Percentiles rank a stretch among this genome's conserved stretches.
phyloP scores from a whole-genome alignment of 2,797 vertebrate species.

The Myotis findleyi region DNA sequence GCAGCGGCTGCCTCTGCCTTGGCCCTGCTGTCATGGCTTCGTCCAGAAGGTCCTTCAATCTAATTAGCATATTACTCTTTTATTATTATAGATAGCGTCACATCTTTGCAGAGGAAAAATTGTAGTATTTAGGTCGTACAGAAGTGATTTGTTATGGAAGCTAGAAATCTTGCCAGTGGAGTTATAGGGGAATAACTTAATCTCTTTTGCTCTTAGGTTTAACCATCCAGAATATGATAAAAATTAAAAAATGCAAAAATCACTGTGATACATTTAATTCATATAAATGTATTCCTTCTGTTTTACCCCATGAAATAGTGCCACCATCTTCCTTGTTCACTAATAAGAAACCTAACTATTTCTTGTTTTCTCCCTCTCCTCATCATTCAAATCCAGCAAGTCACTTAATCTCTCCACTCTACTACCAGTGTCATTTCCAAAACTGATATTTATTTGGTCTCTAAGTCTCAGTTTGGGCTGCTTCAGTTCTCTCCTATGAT shows the following conservation, averaged over 20 bases:
- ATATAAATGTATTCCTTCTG: neutral
- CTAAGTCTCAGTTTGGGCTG: neutral
- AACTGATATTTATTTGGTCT: neutral
- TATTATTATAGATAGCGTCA: no score
- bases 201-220: neutral
- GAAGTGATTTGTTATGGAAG: neutral
- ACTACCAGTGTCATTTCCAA: neutral
- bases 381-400: neutral
- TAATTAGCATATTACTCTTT: no score
- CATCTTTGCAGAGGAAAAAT: neutral
- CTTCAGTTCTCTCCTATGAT: constrained; percentile 18
- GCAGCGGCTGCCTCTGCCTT: no score
- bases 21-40: no score
- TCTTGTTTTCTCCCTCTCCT: neutral
- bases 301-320: neutral
- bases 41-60: no score
- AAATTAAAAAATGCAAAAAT: neutral
- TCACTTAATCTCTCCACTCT: neutral
- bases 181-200: neutral
- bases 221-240: neutral
- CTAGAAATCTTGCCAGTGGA: neutral
- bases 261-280: neutral
- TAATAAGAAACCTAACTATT: neutral
- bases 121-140: neutral
- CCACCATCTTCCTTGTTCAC: neutral